Percentiles rank a stretch among this genome's conserved stretches.
These are phyloP conservation scores for Brachionus rotundiformis DNA, from an alignment of 1,140 invertebrate species.

Conservation along the genomic window DNA sequence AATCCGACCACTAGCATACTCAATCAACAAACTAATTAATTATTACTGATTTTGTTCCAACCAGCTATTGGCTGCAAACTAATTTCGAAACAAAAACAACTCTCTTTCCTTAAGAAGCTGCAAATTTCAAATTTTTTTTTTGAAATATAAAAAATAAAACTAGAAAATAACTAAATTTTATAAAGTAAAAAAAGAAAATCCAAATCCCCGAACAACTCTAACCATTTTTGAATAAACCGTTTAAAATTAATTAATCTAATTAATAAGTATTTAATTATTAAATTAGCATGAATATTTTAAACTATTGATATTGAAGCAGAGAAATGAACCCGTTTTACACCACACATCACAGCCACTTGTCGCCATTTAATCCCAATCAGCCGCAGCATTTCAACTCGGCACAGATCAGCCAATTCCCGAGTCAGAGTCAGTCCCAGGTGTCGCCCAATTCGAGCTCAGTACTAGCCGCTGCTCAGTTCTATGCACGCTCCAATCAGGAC, in stretches of 20 bases:
- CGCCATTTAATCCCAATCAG: background rate
- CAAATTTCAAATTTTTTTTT: background rate
- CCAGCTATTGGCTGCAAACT: background rate
- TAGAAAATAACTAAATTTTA: background rate
- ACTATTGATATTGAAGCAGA: background rate
- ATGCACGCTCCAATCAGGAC: slow-evolving; percentile 22
- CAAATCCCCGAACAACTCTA: slow-evolving; percentile 26
- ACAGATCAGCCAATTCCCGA: background rate
- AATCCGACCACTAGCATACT: background rate
- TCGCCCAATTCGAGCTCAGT: slow-evolving; percentile 25
- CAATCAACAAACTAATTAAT: background rate
- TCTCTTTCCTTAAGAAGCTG: slow-evolving; percentile 19
- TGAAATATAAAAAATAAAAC: background rate
- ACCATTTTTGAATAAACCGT: background rate
- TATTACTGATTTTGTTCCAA: background rate
- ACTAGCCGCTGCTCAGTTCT: slow-evolving; percentile 20
- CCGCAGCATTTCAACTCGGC: background rate
- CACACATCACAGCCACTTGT: slow-evolving; percentile 10
- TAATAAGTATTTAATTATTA: slow-evolving; percentile 16
- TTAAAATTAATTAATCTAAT: slow-evolving; percentile 45
- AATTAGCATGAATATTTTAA: slow-evolving; percentile 10
- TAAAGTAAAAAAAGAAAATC: background rate
- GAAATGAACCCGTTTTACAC: slow-evolving; percentile 36
- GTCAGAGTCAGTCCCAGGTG: background rate
- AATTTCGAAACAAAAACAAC: background rate